Conservation (phyloP, 1,140 invertebrate genomes). For the Tetramorium parvispinum region DNA sequence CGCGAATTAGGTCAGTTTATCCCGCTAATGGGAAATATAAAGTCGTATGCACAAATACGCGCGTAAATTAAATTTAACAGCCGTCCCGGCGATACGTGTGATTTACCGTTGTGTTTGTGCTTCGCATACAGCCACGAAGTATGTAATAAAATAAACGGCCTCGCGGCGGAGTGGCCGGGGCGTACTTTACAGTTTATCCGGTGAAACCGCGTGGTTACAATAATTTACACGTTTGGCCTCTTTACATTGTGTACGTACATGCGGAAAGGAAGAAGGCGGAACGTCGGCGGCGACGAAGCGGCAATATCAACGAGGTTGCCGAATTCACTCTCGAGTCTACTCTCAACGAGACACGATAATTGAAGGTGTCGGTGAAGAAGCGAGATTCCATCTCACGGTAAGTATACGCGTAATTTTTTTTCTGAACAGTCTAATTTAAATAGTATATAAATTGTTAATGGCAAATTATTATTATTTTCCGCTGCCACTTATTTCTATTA, state of each 20-base stretch:
- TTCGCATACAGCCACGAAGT: constrained; percentile 77
- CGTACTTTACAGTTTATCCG: constrained; percentile 58
- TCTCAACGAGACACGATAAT: constrained; percentile 41
- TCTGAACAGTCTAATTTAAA: background rate
- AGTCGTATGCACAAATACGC: constrained; percentile 81
- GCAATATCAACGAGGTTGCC: constrained; percentile 37
- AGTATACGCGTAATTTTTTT: background rate
- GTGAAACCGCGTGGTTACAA: constrained; percentile 61
- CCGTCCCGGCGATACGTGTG: constrained; percentile 77
- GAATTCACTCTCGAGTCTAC: constrained; percentile 25
- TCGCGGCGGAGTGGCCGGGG: constrained; percentile 36
- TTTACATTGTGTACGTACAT: constrained; percentile 61
- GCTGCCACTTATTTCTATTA: background rate
- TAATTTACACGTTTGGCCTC: constrained; percentile 72
- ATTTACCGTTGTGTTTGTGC: constrained; percentile 82
- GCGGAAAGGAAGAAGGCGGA: constrained; percentile 15
- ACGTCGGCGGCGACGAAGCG: background rate
- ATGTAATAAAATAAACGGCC: constrained; percentile 79
- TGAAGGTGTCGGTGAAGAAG: background rate
- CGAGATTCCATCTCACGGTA: background rate
- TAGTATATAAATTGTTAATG: background rate
- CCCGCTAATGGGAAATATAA: constrained; percentile 84
- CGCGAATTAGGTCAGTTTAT: constrained; percentile 83
- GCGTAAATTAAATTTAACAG: constrained; percentile 83
- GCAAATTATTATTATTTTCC: background rate